These are phyloP conservation scores for Macaca mulatta DNA, from an alignment of 2,113 vertebrate species.

Conservation along the genomic window DNA sequence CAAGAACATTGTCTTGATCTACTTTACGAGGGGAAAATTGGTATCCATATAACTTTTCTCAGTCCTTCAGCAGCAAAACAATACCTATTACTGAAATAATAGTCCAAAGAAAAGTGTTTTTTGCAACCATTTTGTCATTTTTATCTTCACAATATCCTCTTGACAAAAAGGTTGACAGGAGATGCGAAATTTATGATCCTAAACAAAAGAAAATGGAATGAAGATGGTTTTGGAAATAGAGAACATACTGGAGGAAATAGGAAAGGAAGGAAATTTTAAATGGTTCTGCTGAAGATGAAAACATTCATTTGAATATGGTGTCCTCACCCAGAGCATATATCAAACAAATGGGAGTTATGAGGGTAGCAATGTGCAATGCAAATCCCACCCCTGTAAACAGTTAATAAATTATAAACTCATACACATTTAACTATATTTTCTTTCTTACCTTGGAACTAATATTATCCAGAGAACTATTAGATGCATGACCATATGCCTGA, in stretches of 20 bases:
- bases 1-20: background rate
- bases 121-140: constrained; percentile 24
- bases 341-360: background rate
- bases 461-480: background rate
- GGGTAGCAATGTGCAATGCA: background rate
- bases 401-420: background rate
- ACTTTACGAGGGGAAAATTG: background rate
- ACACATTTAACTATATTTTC: background rate
- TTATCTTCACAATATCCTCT: background rate
- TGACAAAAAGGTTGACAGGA: background rate
- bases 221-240: background rate
- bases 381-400: background rate
- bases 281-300: background rate
- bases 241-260: background rate
- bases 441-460: background rate
- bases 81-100: background rate
- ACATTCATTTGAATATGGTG: background rate
- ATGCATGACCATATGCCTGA: background rate
- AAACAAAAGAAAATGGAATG: constrained; percentile 12
- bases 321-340: background rate
- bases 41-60: background rate
- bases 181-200: background rate
- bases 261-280: background rate
- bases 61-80: background rate
- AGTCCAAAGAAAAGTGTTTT: background rate